Base-by-base conservation (phyloP, 64 coral and sea anemone genomes). In the Acropora yongei region DNA sequence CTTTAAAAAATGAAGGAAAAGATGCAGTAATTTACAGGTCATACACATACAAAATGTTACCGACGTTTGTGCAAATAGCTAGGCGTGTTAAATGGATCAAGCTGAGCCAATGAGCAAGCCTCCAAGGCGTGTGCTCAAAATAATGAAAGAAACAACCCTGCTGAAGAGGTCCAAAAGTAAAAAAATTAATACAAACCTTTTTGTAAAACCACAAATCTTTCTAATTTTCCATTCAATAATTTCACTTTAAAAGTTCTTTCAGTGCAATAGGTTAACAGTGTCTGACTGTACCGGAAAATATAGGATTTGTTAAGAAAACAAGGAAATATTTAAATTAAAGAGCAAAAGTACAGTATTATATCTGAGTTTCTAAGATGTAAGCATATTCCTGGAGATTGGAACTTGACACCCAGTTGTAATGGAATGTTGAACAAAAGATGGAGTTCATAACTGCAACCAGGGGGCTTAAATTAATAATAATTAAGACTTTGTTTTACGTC, bases 211-310 rank as follows among this genome's bases (percentile, higher is more conserved):
- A 85, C 65, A 85, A 13, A 68, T 0, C 18, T 72, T 48, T 85
- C 82, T 17, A 85, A 65, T 85, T 85, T 85, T 71, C 82, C 63
- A 30, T 49, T 68, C 82, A 85, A 20, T 48, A 85, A 85, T 20
- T 68, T 47, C 65, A 85, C 82, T n/a, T 69, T 71, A 30, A 71
- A 17, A 49, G 44, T 50, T 30, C 43, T 85, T 85, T 69, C 82
- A 85, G 48, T n/a, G 1, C 63, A 18, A n/a, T 18, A 5, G 49
- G 39, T 72, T 11, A 9, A 49, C 4, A 1, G 18, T 49, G 44
- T 72, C 42, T 73, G 30, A 50, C 8, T 51, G 47, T 61, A 80
- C 55, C 53, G 80, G 57, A 73, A 90, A 80, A 90, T 80, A 5
- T 72, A 20, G 7, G 47, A 80, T 18, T 9, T 7, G 78, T 75